phyloP scores from a whole-genome alignment of 2,113 vertebrate genomes.

The Silurus meridionalis region DNA sequence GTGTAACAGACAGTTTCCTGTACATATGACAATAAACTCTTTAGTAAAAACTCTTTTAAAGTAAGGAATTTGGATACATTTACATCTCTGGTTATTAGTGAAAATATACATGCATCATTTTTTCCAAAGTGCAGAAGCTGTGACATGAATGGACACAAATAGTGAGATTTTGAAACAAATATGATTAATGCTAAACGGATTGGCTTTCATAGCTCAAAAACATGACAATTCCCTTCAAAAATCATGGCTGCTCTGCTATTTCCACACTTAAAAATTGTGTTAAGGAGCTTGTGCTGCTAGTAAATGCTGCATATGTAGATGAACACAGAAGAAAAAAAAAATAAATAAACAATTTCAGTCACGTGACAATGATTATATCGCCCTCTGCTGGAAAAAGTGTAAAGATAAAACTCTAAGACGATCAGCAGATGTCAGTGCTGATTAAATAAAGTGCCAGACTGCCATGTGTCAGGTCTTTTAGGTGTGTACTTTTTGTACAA shows the following conservation, averaged over 20 bases:
- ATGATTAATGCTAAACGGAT: neutral
- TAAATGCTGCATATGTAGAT: neutral
- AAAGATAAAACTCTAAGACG: neutral
- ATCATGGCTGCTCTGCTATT: neutral
- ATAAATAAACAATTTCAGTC: neutral
- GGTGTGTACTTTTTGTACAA: neutral
- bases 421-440: constrained; percentile 22
- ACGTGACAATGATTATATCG: neutral
- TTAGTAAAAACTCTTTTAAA: too few relatives aligned
- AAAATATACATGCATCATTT: neutral
- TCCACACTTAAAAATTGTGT: neutral
- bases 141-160: neutral
- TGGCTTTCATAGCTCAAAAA: neutral
- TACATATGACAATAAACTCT: too few relatives aligned
- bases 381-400: neutral
- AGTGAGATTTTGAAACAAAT: neutral
- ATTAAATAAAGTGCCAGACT: neutral
- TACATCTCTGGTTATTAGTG: neutral
- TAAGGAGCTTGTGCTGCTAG: neutral
- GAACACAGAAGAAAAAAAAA: too few relatives aligned
- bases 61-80: neutral
- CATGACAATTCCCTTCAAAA: neutral
- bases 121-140: neutral
- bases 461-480: neutral
- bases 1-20: too few relatives aligned